Evolutionary conservation across 2,113 vertebrate species (phyloP), one percentile per base, ranked within the genome.

Genomic region (Eretmochelys imbricata): DNA sequence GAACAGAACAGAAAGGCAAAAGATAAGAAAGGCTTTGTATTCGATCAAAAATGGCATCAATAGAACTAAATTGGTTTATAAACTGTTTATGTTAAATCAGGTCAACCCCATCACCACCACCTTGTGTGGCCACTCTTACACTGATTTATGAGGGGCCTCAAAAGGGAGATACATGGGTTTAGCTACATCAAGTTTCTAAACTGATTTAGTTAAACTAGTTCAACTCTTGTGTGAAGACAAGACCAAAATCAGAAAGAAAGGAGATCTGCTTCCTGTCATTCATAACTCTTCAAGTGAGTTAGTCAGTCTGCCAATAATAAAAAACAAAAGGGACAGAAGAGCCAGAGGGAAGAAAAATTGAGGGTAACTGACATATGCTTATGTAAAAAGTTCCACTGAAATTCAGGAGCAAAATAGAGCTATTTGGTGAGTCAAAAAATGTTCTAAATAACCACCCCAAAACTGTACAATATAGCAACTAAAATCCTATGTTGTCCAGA

Each of bases 381-480:
- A 78, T 87, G 59, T 76, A 84, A 87, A 92, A 94, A 95, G 13
- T 96, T 93, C 55, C 81, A 11, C 80, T 93, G 89, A 93, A 95
- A 94, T 95, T 88, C 87, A 80, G 59, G 90, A 96, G 80, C 54
- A 96, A 97, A 96, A 93, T 84, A 86, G 79, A 96, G 62, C 57
- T 96, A 82, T 96, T 93, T 80, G 89, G 27, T 75, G 75, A 95
- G 79, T 57, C 95, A 79, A 94, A 95, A 38, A 80, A 50, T 89
- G 76, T 89, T 92, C 87, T 91, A 65, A 93, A 78, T 80, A 95
- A 95, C 92, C 82, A 89, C 27, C 88, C 69, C 42, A 76, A 94
- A 82, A 95, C 5, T 80, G 53, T 50, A 65, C 22, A 91, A 83
- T 10, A 92, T 17, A 82, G 54, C 57, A 13, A 78, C 76, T 88